phyloP scores from a whole-genome alignment of 2,797 vertebrate species.

The Alca torda region DNA sequence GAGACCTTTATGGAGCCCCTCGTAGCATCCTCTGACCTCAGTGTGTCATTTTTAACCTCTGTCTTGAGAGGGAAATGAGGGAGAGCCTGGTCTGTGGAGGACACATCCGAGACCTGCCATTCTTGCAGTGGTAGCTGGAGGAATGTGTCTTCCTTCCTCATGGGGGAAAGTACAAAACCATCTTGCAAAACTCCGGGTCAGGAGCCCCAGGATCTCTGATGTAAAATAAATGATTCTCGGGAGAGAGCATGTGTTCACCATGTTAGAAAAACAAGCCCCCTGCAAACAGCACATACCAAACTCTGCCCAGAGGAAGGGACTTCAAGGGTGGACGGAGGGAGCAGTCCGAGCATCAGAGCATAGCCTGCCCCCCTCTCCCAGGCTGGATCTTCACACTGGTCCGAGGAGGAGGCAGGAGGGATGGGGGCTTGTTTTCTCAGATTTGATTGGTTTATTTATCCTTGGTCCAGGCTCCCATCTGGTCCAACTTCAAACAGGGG shows the following conservation, averaged over 20 bases:
- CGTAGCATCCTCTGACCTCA: neutral
- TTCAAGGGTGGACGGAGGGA: constrained; percentile 62
- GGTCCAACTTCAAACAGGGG: constrained; percentile 76
- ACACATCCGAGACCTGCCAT: constrained; percentile 7
- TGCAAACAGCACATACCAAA: constrained; percentile 69
- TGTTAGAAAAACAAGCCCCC: constrained; percentile 90
- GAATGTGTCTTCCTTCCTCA: constrained; percentile 60
- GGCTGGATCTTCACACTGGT: constrained; percentile 70
- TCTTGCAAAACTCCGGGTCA: constrained; percentile 58
- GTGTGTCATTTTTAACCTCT: neutral
- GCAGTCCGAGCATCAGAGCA: constrained; percentile 49
- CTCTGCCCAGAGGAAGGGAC: constrained; percentile 55
- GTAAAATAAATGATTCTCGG: constrained; percentile 89
- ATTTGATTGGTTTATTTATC: constrained; percentile 90
- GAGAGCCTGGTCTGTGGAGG: neutral
- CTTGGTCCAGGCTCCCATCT: constrained; percentile 78
- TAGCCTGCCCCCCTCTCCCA: constrained; percentile 17
- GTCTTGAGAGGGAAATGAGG: neutral
- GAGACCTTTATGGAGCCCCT: neutral
- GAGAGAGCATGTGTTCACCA: constrained; percentile 94
- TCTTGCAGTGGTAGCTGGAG: constrained; percentile 28
- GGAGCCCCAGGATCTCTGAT: constrained; percentile 80
- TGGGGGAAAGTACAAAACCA: constrained; percentile 61
- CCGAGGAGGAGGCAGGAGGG: constrained; percentile 48
- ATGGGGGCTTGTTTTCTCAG: constrained; percentile 89